Evolutionary conservation across 2,888 invertebrate species (phyloP), one percentile per base, ranked within the genome.

Genomic region (Rhagonycha lutea): DNA sequence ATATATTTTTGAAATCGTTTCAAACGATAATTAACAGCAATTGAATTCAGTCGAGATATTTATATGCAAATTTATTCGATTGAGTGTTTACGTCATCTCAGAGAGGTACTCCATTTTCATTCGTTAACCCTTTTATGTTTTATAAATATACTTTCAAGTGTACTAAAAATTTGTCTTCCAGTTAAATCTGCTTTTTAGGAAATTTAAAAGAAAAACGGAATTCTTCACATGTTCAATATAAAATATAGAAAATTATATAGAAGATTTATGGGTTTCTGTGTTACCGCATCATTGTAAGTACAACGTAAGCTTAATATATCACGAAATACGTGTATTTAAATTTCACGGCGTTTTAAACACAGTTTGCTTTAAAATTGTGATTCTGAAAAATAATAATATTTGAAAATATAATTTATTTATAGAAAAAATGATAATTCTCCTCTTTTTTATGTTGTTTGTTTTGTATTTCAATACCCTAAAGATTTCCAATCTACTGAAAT

Each of bases 41-140:
- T 72, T 68, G 60, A 72, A 72, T 72, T 72, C 32, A 28, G 68
- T 68, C 28, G 61, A 61, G 18, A 29, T 68, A 72, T 73, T 65
- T 73, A 65, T 73, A 76, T 76, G 73, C 23, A 76, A 76, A 76
- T 76, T 76, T 73, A 61, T 61, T 70, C 70, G 63, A 76, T 76
- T 76, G 70, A 32, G 70, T 14, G 11, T 28, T 73, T 73, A 73
- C 73, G 73, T 73, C 73, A 76, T 76, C 32, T n/a, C 11, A 18
- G 73, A n/a, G 73, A n/a, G 65, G 62, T 73, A 73, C 70, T 73
- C 73, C 32, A 24, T 63, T 63, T 63, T 24, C 23, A n/a, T 63
- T 63, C 63, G 63, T 24, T 63, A 63, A 23, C 12, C 24, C 63
- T 18, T 14, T 63, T 23, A 63, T 63, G 18, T 62, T 63, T 23